Conservation (phyloP, 2,888 invertebrate species). For the Phrixothrix hirtus region DNA sequence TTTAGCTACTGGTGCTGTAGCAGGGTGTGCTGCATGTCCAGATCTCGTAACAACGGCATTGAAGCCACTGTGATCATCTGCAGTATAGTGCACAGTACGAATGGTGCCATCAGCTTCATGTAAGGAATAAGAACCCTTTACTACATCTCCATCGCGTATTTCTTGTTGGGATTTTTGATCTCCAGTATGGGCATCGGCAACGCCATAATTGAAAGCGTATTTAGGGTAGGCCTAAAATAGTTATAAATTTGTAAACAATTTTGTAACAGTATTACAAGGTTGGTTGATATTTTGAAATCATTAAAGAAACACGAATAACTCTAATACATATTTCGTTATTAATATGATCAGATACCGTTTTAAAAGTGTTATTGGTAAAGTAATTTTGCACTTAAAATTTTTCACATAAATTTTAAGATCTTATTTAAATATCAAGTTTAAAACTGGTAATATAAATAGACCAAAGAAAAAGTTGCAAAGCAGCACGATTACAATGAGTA, state of each 20-base stretch:
- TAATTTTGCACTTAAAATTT: no score
- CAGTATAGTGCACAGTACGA: slow-evolving; percentile 62
- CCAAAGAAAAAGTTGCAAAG: background rate
- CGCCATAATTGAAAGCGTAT: slow-evolving; percentile 64
- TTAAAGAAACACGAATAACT: no score
- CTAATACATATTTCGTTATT: no score
- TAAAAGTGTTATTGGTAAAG: background rate
- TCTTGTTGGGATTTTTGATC: slow-evolving; percentile 63
- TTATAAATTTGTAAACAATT: no score
- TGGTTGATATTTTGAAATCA: background rate
- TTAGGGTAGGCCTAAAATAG: slow-evolving; percentile 60
- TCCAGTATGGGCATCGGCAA: slow-evolving; percentile 62
- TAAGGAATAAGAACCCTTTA: slow-evolving; percentile 63
- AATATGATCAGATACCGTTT: no score
- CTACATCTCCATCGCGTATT: slow-evolving; percentile 60
- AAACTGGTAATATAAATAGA: background rate
- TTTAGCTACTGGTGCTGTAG: slow-evolving; percentile 42
- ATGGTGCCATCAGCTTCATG: slow-evolving; percentile 63
- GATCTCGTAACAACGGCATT: slow-evolving; percentile 50
- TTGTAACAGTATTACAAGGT: background rate
- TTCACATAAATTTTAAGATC: background rate
- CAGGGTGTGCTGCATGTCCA: slow-evolving; percentile 66
- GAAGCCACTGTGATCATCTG: slow-evolving; percentile 63
- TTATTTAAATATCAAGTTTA: background rate
- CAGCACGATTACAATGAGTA: background rate